Evolutionary conservation across 2,888 invertebrate species (phyloP).

Genomic region (Amblyjoppa fuscipennis): DNA sequence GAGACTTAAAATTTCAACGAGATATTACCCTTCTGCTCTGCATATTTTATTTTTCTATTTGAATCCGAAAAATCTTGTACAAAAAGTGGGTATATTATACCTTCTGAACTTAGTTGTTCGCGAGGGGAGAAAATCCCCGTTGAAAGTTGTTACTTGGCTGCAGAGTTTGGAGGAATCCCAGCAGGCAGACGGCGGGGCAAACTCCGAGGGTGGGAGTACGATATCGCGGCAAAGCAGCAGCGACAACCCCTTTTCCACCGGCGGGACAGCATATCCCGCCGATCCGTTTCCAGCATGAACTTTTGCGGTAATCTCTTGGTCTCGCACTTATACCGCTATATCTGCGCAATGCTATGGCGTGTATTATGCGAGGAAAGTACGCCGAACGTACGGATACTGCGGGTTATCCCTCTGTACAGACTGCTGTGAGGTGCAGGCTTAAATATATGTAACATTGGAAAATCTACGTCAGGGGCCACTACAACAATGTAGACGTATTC

Average conservation of each 20-base stretch:
- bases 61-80: constrained; percentile 26
- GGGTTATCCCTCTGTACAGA: constrained; percentile 20
- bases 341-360: not conserved
- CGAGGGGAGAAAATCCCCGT: constrained; percentile 40
- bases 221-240: constrained; percentile 58
- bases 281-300: constrained; percentile 61
- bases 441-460: constrained; percentile 25
- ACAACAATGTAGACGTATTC: not conserved
- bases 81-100: constrained; percentile 58
- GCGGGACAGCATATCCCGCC: constrained; percentile 42
- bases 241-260: constrained; percentile 43
- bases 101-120: constrained; percentile 50
- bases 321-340: constrained; percentile 36
- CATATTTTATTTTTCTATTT: constrained; percentile 55
- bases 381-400: constrained; percentile 14
- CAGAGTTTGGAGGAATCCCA: constrained; percentile 67
- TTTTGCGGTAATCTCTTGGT: constrained; percentile 65
- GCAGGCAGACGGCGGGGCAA: constrained; percentile 41
- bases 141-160: constrained; percentile 63
- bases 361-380: constrained; percentile 19
- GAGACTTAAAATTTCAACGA: constrained; percentile 37
- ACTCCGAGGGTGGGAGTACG: constrained; percentile 42
- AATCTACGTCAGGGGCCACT: not conserved
- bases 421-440: constrained; percentile 16
- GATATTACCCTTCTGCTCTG: constrained; percentile 15